phyloP scores from a whole-genome alignment of 2,888 invertebrate species.

The Lapara coniferarum region DNA sequence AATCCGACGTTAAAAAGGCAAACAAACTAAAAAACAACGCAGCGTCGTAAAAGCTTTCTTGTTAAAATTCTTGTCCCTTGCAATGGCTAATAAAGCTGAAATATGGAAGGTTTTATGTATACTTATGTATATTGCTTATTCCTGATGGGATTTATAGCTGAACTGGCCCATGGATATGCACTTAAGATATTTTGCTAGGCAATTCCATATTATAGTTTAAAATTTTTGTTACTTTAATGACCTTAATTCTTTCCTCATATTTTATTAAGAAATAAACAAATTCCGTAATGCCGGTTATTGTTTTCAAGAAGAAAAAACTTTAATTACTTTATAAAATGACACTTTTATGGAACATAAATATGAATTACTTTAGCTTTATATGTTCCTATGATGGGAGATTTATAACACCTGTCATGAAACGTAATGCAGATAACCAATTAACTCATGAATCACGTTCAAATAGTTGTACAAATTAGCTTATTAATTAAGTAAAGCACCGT shows the following conservation, averaged over 20 bases:
- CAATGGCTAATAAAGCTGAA: slow-evolving; percentile 9
- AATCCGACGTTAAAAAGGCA: slow-evolving; percentile 44
- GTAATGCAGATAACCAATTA: not conserved
- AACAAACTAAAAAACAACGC: slow-evolving; percentile 31
- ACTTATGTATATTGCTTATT: slow-evolving; percentile 1
- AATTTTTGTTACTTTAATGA: too few relatives aligned
- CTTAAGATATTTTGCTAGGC: not conserved
- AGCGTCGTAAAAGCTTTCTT: slow-evolving; percentile 32
- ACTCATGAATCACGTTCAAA: not conserved
- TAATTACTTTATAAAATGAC: too few relatives aligned
- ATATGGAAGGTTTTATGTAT: not conserved
- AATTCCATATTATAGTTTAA: too few relatives aligned
- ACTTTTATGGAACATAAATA: too few relatives aligned
- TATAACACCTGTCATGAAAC: too few relatives aligned
- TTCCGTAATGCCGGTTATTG: too few relatives aligned
- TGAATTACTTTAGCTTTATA: too few relatives aligned
- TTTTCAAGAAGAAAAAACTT: too few relatives aligned
- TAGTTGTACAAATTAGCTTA: slow-evolving; percentile 12
- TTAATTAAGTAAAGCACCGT: slow-evolving; percentile 20
- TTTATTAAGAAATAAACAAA: too few relatives aligned
- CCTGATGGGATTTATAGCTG: not conserved
- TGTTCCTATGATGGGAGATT: too few relatives aligned
- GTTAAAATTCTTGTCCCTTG: slow-evolving; percentile 14
- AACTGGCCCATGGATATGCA: not conserved
- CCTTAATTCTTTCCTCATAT: too few relatives aligned